Evolutionary conservation across 2,888 invertebrate genomes (phyloP).

Genomic region (Campoplex nolae): DNA sequence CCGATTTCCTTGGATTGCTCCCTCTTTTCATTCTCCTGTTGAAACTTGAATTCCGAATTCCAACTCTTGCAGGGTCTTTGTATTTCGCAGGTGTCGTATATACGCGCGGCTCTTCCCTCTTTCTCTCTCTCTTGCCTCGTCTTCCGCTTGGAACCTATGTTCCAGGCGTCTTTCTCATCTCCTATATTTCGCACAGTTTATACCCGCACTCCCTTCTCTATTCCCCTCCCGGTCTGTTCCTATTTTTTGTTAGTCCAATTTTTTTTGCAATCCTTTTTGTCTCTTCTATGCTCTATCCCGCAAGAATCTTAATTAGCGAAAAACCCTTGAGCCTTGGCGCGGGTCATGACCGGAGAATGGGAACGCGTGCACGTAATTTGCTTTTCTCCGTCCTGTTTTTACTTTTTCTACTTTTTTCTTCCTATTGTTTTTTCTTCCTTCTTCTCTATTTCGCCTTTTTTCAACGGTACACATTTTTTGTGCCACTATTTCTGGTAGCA

Average conservation of each 20-base stretch:
- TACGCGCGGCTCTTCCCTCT: constrained; percentile 35
- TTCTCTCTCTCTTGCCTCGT: not conserved
- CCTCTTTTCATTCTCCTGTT: constrained; percentile 13
- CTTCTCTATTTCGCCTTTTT: not conserved
- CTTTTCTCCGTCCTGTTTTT: constrained; percentile 45
- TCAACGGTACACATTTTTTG: not conserved
- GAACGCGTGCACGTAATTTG: constrained; percentile 68
- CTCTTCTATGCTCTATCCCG: constrained; percentile 49
- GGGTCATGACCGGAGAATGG: constrained; percentile 63
- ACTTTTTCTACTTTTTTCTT: constrained; percentile 7
- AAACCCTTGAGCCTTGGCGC: constrained; percentile 62
- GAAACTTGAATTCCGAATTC: constrained; percentile 65
- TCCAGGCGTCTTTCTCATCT: constrained; percentile 14
- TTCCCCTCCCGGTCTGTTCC: constrained; percentile 27
- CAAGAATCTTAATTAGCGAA: constrained; percentile 69
- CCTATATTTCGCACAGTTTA: constrained; percentile 5
- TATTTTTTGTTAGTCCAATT: constrained; percentile 31
- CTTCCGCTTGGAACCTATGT: constrained; percentile 17
- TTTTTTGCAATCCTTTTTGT: constrained; percentile 55
- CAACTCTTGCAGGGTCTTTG: constrained; percentile 44
- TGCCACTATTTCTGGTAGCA: constrained; percentile 15
- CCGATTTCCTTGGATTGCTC: constrained; percentile 42
- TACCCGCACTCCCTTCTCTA: constrained; percentile 4
- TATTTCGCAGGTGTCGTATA: constrained; percentile 68
- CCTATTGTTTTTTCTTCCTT: constrained; percentile 10